Percentiles rank a stretch among this genome's conserved stretches.
phyloP scores from a whole-genome alignment of 2,113 vertebrate genomes.

The Podarcis muralis region DNA sequence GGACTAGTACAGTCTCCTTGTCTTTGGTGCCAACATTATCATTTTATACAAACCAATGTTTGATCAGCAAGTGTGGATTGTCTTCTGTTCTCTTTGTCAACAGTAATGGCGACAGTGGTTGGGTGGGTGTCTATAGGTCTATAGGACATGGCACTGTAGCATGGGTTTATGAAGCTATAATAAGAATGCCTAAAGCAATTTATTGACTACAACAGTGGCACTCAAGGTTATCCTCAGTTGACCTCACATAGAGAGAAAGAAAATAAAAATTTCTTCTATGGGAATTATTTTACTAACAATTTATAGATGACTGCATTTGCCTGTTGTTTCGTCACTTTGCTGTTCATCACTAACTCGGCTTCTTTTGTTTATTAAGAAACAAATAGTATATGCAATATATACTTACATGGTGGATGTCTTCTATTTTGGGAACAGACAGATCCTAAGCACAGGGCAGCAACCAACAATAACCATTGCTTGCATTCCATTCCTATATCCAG shows the following conservation, averaged over 20 bases:
- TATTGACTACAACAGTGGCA: too few relatives aligned
- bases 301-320: neutral
- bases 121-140: too few relatives aligned
- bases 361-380: neutral
- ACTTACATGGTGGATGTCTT: conserved; percentile 27
- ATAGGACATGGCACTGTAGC: too few relatives aligned
- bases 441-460: neutral
- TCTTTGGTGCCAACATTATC: neutral
- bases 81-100: neutral
- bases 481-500: conserved; percentile 2
- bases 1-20: neutral
- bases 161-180: too few relatives aligned
- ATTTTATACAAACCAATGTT: neutral
- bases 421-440: neutral
- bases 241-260: neutral
- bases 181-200: too few relatives aligned
- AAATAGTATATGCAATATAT: neutral
- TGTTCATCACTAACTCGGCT: neutral
- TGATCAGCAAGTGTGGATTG: neutral
- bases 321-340: neutral
- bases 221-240: too few relatives aligned
- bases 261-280: neutral
- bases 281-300: neutral
- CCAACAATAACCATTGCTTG: neutral
- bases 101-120: neutral